Evolutionary conservation across 2,113 vertebrate genomes (phyloP), one percentile per base, ranked within the genome.

Genomic region (Coptodon bakossiorum): DNA sequence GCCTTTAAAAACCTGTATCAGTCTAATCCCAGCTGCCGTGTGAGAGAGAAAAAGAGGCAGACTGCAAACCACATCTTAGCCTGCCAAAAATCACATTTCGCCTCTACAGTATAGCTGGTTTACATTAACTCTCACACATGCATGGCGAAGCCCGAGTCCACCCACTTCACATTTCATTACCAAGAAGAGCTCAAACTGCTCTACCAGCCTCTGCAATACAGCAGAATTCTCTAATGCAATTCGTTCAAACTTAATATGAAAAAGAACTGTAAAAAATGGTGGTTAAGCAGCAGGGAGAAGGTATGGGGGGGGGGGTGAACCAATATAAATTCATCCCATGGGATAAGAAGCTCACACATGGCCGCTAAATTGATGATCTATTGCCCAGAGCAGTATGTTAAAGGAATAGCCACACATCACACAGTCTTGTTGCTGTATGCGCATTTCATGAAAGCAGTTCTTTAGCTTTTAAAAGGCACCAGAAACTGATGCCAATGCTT

Each of bases 81-180:
- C 57, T 94, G 94, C 95, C 94, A 95, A 94, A 95, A 95, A 91
- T 95, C 94, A 94, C 94, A 95, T 95, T 95, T 95, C 90, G 90
- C 91, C 85, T 91, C 92, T 53, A 91, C 87, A 79, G 86, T 93
- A 90, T 92, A 90, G 93, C 93, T 96, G 94, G 91, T 94, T 94
- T 96, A 92, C 93, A 95, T 95, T 95, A 95, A 93, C 89, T 92
- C 93, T 93, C 90, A 89, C 93, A 92, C 94, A 86, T 91, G 93
- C 90, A 89, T 86, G 92, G 82, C 68, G n/a, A 88, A 81, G 88
- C 85, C 85, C 9, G 27, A 80, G 88, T 93, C 91, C 91, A 86
- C 93, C 94, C 94, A 94, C 91, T 83, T 95, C 92, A 92, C 94
- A 91, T 95, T 94, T 95, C 87, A 93, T 95, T 93, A 94, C 91